Conservation (phyloP, 2,888 invertebrate species). For the Marasmarcha lunaedactyla region DNA sequence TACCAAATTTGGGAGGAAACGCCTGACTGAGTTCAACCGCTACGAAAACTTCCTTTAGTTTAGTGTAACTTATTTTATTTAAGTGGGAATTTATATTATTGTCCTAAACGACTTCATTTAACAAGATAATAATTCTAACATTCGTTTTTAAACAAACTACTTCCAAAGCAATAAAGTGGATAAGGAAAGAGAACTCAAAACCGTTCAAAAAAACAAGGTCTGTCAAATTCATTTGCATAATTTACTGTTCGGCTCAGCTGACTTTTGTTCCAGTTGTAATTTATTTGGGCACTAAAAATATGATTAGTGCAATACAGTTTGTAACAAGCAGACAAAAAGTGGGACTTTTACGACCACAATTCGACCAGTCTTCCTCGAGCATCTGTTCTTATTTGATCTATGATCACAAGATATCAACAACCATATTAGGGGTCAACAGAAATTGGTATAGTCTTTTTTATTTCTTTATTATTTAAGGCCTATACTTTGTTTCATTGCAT, state of each 20-base stretch:
- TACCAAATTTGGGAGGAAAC: too few species aligned
- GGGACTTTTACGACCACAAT: constrained; percentile 57
- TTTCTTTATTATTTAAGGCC: too few species aligned
- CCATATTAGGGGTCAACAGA: constrained; percentile 8
- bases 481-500: constrained; percentile 19
- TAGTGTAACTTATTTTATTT: too few species aligned
- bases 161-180: too few species aligned
- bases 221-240: constrained; percentile 23
- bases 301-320: constrained; percentile 41
- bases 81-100: too few species aligned
- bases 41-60: too few species aligned
- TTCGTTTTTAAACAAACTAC: constrained; percentile 6
- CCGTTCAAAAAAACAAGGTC: constrained; percentile 21
- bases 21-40: too few species aligned
- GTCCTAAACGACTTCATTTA: too few species aligned
- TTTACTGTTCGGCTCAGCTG: constrained; percentile 16
- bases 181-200: too few species aligned
- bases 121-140: too few species aligned
- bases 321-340: constrained; percentile 43
- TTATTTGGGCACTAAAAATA: constrained; percentile 54
- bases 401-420: constrained; percentile 19
- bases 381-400: constrained; percentile 46
- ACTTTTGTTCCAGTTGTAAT: constrained; percentile 38
- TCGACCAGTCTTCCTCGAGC: constrained; percentile 14
- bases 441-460: constrained; percentile 1